Percentiles rank a stretch among this genome's conserved stretches.
Conservation (phyloP, 2,113 vertebrate species). For the Cottus gobio region DNA sequence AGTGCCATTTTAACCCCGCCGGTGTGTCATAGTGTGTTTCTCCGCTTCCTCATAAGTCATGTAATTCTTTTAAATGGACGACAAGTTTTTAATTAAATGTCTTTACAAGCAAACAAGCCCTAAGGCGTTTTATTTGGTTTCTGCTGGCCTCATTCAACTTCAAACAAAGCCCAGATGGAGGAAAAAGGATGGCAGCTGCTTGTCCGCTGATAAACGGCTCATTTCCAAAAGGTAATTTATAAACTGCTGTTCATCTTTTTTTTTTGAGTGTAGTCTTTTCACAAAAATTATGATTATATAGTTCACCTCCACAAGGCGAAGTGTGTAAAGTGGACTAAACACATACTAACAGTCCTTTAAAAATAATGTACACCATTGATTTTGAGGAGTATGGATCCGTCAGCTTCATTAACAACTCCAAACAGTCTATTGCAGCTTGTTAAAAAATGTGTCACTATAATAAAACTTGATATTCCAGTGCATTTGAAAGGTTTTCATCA, state of each 20-base stretch:
- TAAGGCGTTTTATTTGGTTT: conserved; percentile 56
- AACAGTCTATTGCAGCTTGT: background rate
- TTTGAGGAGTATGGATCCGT: background rate
- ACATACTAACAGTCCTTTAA: background rate
- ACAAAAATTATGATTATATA: background rate
- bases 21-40: background rate
- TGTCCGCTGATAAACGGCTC: conserved; percentile 47
- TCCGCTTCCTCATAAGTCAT: conserved; percentile 20
- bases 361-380: background rate
- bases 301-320: background rate
- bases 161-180: conserved; percentile 71
- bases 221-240: conserved; percentile 40
- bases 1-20: background rate
- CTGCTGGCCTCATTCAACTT: conserved; percentile 51
- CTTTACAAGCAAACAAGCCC: conserved; percentile 54
- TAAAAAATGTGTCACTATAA: background rate
- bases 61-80: conserved; percentile 34
- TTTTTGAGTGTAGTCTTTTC: conserved; percentile 4
- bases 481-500: background rate
- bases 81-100: conserved; percentile 64
- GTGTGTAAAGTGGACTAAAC: background rate
- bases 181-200: conserved; percentile 51
- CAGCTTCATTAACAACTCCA: background rate
- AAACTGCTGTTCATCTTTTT: conserved; percentile 22
- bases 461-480: background rate